phyloP scores from a whole-genome alignment of 2,797 vertebrate species.

The Rhinogobio ventralis region DNA sequence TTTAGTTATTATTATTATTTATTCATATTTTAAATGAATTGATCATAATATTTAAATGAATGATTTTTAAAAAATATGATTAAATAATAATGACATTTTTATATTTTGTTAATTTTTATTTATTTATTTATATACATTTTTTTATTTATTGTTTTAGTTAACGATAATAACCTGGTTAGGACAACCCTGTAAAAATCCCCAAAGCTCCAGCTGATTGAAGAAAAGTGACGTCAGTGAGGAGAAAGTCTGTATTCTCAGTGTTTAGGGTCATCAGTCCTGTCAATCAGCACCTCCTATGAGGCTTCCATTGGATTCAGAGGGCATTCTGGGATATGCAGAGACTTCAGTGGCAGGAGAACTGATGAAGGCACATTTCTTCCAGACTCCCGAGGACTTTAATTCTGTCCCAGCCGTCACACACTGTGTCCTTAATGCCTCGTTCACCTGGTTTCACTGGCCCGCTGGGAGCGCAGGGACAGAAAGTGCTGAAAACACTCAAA shows the following conservation, averaged over 20 bases:
- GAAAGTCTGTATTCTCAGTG: background rate
- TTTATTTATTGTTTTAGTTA: no score
- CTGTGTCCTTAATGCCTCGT: background rate
- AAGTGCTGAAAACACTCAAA: background rate
- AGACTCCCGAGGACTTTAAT: no score
- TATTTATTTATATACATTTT: no score
- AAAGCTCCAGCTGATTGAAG: background rate
- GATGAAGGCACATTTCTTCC: constrained; percentile 8
- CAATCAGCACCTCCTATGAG: background rate
- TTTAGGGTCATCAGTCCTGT: background rate
- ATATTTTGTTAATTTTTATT: no score
- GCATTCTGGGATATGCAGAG: constrained; percentile 39
- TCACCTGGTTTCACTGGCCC: background rate
- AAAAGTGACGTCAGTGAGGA: background rate
- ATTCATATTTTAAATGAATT: no score
- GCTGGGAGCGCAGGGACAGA: background rate
- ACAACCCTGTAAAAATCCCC: background rate
- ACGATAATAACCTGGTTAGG: no score
- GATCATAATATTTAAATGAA: no score
- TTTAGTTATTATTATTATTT: no score
- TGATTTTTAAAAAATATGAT: no score
- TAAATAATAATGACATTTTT: no score
- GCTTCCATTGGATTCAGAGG: background rate
- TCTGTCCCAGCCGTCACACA: background rate
- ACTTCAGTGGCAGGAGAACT: background rate